Evolutionary conservation across 2,888 invertebrate genomes (phyloP).

Genomic region (Sesia apiformis): DNA sequence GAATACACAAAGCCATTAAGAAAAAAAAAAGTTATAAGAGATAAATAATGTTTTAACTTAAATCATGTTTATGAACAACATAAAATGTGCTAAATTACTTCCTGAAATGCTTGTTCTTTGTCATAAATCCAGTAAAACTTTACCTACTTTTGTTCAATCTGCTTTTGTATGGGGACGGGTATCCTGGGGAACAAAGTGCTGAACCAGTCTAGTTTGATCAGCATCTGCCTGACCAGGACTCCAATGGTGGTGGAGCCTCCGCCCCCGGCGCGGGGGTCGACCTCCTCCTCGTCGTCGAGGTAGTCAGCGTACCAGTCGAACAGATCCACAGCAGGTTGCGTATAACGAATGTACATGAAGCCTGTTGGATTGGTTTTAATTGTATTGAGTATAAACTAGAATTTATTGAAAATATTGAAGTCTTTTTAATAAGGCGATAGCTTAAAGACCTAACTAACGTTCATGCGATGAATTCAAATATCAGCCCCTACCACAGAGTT

Average conservation of each 20-base stretch:
- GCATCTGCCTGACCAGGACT: constrained; percentile 91
- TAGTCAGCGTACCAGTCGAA: constrained; percentile 98
- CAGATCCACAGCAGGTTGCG: constrained; percentile 95
- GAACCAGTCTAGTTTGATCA: constrained; percentile 98
- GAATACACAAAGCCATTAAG: too few relatives aligned
- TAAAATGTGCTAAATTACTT: too few relatives aligned
- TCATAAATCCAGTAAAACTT: constrained; percentile 9
- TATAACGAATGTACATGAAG: constrained; percentile 90
- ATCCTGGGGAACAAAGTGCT: constrained; percentile 98
- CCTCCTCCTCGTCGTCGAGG: constrained; percentile 95
- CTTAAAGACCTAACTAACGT: too few relatives aligned
- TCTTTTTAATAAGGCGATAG: neutral
- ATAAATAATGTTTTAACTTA: too few relatives aligned
- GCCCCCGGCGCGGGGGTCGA: constrained; percentile 98
- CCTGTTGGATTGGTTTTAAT: constrained; percentile 38
- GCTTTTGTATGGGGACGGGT: constrained; percentile 97
- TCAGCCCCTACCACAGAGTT: too few relatives aligned
- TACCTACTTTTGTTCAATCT: constrained; percentile 83
- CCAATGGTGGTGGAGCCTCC: constrained; percentile 95
- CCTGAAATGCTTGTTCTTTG: too few relatives aligned
- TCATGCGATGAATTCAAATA: neutral
- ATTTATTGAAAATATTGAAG: neutral
- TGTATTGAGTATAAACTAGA: neutral
- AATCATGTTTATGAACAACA: too few relatives aligned
- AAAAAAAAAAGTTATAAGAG: too few relatives aligned